Evolutionary conservation across 2,113 vertebrate genomes (phyloP), one percentile per base, ranked within the genome.

Genomic region (Athene noctua): DNA sequence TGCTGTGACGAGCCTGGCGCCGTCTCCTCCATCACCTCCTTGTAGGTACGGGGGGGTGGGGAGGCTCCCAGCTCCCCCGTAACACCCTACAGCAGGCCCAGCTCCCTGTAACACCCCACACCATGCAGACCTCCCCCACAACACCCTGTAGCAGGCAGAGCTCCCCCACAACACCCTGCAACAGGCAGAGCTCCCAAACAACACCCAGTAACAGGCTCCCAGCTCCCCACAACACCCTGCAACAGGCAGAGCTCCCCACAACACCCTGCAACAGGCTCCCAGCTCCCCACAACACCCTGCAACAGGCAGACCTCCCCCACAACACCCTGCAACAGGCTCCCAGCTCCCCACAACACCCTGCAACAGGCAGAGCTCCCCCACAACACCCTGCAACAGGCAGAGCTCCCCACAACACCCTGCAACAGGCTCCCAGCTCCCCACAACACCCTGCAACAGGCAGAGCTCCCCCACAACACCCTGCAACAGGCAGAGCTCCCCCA

Each of bases 201-300:
- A 44, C 25, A n/a, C 38, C 51, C 32, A 1, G 10, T 4, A 57
- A 10, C 30, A 4, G 32, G 3, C 21, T 38, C 38, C 18, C 23
- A 18, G 19, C 26, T 61, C 30, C 25, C 13, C 34, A 38, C 38
- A 38, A 38, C 38, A 38, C 38, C 38, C 38, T 38, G 38, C 38
- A 38, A 38, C 38, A 38, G 38, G 46, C 38, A 38, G 38, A 38
- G 38, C 38, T 38, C 38, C 38, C 38, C 38, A 38, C 38, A 38
- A 38, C 38, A 38, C 38, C 38, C 38, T 38, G 38, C 9, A 38
- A 38, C 38, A 38, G 38, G 38, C 42, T 74, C 14, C 52, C n/a
- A n/a, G n/a, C n/a, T n/a, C n/a, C 26, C 63, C 6, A 0, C 4
- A 55, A 44, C 25, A n/a, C 38, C 51, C 26, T 2, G 10, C 3